Evolutionary conservation across 1,140 invertebrate species (phyloP).

Genomic region (Conus betulinus): DNA sequence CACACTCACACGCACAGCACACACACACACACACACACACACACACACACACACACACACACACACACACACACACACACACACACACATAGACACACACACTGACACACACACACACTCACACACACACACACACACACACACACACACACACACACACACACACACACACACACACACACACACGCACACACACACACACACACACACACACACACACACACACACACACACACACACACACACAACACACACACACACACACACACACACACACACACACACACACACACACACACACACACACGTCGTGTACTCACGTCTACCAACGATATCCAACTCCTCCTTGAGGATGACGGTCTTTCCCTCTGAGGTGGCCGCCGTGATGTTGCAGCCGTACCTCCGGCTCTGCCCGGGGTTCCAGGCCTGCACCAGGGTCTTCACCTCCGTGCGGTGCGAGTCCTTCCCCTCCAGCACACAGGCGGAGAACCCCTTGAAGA

Average conservation of each 20-base stretch:
- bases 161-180: too few species aligned
- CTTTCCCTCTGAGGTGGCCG: neutral
- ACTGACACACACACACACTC: too few species aligned
- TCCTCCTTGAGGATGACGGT: neutral
- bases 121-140: too few species aligned
- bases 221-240: neutral
- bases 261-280: neutral
- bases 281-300: neutral
- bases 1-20: too few species aligned
- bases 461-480: neutral
- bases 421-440: neutral
- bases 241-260: neutral
- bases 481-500: neutral
- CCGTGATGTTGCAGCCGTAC: slow-evolving; percentile 24
- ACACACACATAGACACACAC: too few species aligned
- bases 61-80: neutral
- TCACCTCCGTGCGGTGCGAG: neutral
- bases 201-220: too few species aligned
- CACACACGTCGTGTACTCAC: slow-evolving; percentile 9
- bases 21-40: too few species aligned
- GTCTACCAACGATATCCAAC: neutral
- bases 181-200: too few species aligned
- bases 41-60: neutral
- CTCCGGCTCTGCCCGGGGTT: neutral
- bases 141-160: too few species aligned